These are phyloP conservation scores for Gambusia affinis DNA, from an alignment of 2,113 vertebrate genomes.

Conservation along the genomic window DNA sequence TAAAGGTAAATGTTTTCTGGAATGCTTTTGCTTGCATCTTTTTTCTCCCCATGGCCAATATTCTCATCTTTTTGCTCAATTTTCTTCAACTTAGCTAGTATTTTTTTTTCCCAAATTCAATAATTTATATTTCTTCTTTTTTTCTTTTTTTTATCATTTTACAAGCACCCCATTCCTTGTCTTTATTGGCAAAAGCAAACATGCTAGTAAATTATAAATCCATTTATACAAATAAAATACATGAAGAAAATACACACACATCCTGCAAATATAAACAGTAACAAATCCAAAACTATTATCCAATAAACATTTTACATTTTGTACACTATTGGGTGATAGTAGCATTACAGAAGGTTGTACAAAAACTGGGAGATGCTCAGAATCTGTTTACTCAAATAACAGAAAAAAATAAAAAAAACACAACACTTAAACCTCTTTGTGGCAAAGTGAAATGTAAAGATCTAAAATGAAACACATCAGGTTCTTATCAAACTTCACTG, in stretches of 20 bases:
- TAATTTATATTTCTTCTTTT: slow-evolving; percentile 25
- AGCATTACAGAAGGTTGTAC: slow-evolving; percentile 87
- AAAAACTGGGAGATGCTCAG: slow-evolving; percentile 65
- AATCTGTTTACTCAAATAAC: slow-evolving; percentile 46
- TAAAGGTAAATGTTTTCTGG: slow-evolving; percentile 82
- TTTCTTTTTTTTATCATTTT: slow-evolving; percentile 42
- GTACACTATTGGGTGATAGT: slow-evolving; percentile 87
- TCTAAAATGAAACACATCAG: slow-evolving; percentile 2
- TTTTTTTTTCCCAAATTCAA: slow-evolving; percentile 42
- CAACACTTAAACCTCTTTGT: slow-evolving; percentile 21
- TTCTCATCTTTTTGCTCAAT: slow-evolving; percentile 43
- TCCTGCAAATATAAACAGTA: slow-evolving; percentile 99
- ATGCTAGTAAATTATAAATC: slow-evolving; percentile 97
- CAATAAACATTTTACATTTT: slow-evolving; percentile 88
- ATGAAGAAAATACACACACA: slow-evolving; percentile 99
- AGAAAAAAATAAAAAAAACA: background rate
- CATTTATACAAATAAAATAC: slow-evolving; percentile 91
- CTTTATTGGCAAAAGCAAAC: slow-evolving; percentile 99
- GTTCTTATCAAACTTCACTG: background rate
- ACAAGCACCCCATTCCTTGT: slow-evolving; percentile 86
- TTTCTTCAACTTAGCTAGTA: slow-evolving; percentile 10
- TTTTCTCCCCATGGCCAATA: slow-evolving; percentile 49
- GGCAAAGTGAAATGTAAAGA: slow-evolving; percentile 17
- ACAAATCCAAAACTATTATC: slow-evolving; percentile 96
- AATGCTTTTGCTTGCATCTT: slow-evolving; percentile 83